Evolutionary conservation across 1,140 invertebrate species (phyloP), one percentile per base, ranked within the genome.

Genomic region (Agrilus planipennis): DNA sequence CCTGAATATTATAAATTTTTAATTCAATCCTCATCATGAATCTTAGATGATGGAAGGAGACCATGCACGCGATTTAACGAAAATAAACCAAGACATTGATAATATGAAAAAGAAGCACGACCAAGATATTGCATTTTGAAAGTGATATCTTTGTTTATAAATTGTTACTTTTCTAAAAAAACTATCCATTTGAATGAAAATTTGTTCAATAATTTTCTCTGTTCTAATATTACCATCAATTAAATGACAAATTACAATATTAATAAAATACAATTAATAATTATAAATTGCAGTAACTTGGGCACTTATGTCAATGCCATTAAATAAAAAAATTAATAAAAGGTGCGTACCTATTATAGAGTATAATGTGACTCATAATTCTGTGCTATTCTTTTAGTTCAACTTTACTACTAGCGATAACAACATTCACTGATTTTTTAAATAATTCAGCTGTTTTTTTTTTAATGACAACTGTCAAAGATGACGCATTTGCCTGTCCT

Each of bases 61-160:
- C 28, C 76, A 81, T 41, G 69, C 69, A 0, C 72, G 75, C 39
- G 77, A 85, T 59, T 68, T 84, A 41, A 82, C 79, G 39, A 73
- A 69, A 48, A 75, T 84, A 18, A 79, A 83, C 46, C 64, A 69
- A 44, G 73, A 79, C 40, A 80, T 83, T 35, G 62, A 63, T 5
- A 72, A 77, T 65, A 70, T 87, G 65, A 75, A 77, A 55, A 55
- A 61, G 1, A 60, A 73, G 16, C 81, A 90, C 49, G 77, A 82
- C 28, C 69, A 79, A 44, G 72, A 72, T 23, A 55, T 87, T 35
- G 75, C 84, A 50, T n/a, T n/a, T n/a, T n/a, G n/a, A n/a, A n/a
- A n/a, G n/a, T n/a, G n/a, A n/a, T n/a, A n/a, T n/a, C n/a, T n/a
- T n/a, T n/a, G n/a, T n/a, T n/a, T n/a, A n/a, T n/a, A n/a, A n/a